Conservation (phyloP, 2,797 vertebrate species). For the Cirrhinus molitorella region DNA sequence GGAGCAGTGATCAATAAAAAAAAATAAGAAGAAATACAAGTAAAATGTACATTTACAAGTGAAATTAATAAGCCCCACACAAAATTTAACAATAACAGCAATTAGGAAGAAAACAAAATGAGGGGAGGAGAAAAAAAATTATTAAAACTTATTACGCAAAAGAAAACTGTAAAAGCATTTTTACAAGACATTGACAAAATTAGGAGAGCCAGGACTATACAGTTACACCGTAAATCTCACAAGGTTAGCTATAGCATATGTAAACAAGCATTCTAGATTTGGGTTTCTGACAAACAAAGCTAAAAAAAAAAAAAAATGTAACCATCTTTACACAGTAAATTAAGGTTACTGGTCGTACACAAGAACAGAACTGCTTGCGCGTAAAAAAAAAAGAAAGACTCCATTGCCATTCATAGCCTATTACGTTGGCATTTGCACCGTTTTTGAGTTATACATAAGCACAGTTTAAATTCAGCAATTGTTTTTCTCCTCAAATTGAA, state of each 20-base stretch:
- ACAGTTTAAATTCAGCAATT: conserved; percentile 91
- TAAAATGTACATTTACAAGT: conserved; percentile 93
- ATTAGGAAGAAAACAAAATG: conserved; percentile 82
- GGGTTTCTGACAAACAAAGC: conserved; percentile 96
- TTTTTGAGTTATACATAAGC: conserved; percentile 94
- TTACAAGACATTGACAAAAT: conserved; percentile 96
- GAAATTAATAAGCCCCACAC: conserved; percentile 96
- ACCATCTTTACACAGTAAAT: conserved; percentile 99
- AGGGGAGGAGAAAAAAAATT: conserved; percentile 64
- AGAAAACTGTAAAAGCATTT: conserved; percentile 89
- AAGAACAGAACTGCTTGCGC: conserved; percentile 99
- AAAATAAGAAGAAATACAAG: background rate
- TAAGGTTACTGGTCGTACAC: conserved; percentile 99
- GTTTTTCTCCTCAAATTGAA: conserved; percentile 86
- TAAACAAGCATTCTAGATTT: conserved; percentile 98
- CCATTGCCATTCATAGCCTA: conserved; percentile 87
- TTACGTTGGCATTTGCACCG: conserved; percentile 93
- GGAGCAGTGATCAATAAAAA: conserved; percentile 92
- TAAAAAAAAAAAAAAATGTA: conserved; percentile 87
- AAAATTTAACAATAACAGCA: conserved; percentile 94
- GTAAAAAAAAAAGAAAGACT: conserved; percentile 81
- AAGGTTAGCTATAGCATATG: conserved; percentile 94
- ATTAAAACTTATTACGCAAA: conserved; percentile 87
- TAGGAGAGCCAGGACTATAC: conserved; percentile 89
- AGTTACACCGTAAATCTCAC: conserved; percentile 91